phyloP scores from a whole-genome alignment of 2,888 invertebrate genomes.

The Agrotis ipsilon region DNA sequence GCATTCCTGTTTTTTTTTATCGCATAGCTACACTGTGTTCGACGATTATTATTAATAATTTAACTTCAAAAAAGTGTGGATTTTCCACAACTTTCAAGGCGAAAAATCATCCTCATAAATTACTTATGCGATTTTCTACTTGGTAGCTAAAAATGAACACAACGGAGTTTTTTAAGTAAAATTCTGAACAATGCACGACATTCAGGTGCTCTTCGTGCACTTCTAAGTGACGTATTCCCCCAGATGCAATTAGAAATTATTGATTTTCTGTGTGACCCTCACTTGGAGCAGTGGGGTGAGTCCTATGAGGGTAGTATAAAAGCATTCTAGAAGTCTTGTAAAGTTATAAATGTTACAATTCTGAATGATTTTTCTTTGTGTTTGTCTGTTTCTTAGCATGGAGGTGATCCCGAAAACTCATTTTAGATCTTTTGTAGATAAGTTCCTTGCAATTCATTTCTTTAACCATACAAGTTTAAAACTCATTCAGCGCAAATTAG shows the following conservation, averaged over 20 bases:
- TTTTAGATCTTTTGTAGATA: background rate
- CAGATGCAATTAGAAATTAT: slow-evolving; percentile 9
- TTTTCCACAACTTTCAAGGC: too few relatives aligned
- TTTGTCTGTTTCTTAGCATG: background rate
- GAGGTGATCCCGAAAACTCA: too few relatives aligned
- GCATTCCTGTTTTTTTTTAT: background rate
- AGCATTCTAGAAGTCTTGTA: background rate
- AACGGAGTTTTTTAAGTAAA: background rate
- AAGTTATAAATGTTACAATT: background rate
- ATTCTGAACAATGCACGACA: background rate
- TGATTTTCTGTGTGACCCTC: slow-evolving; percentile 13
- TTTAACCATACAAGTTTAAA: background rate
- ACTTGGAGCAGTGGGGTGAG: slow-evolving; percentile 8
- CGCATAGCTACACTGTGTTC: too few relatives aligned
- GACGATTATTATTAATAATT: too few relatives aligned
- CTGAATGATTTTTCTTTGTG: background rate
- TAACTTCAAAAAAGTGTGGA: too few relatives aligned
- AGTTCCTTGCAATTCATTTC: background rate
- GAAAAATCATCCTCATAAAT: too few relatives aligned
- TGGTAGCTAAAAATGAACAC: background rate
- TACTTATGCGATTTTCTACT: background rate
- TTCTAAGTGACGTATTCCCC: slow-evolving; percentile 2
- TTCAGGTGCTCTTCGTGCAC: slow-evolving; percentile 2
- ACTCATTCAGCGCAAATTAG: background rate
- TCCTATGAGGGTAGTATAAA: background rate